Percentiles rank a stretch among this genome's conserved stretches.
Conservation (phyloP, 2,113 vertebrate species). For the Bubo scandiacus region DNA sequence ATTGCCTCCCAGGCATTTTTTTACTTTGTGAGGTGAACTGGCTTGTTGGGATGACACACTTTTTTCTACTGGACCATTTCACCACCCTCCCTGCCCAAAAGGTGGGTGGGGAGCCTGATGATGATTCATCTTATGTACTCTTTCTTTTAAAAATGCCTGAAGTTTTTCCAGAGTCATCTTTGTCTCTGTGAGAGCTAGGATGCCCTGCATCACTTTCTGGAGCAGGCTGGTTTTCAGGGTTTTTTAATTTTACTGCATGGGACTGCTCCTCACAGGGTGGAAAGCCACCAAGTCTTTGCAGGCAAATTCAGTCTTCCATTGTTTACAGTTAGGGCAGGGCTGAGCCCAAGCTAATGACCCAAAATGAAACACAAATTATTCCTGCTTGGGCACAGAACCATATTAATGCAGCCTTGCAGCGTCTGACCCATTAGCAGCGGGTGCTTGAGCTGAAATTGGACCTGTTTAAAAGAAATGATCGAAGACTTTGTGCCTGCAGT, state of each 20-base stretch:
- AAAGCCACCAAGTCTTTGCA: background rate
- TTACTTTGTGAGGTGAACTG: background rate
- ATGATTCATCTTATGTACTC: background rate
- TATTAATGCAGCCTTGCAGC: background rate
- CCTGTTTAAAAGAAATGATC: background rate
- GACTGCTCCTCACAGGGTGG: background rate
- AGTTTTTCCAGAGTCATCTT: background rate
- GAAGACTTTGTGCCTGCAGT: background rate
- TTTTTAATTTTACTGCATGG: background rate
- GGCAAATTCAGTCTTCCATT: background rate
- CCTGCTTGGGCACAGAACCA: background rate
- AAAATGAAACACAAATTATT: background rate
- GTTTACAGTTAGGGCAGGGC: background rate
- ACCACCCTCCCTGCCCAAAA: background rate
- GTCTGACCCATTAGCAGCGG: background rate
- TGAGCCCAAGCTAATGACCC: background rate
- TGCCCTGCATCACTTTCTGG: background rate
- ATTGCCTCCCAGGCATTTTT: background rate
- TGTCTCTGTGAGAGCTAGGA: background rate
- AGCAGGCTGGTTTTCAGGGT: background rate
- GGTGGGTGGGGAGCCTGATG: background rate
- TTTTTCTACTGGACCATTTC: background rate
- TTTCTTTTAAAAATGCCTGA: background rate
- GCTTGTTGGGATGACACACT: background rate
- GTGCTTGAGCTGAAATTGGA: background rate